Evolutionary conservation across 1,140 invertebrate species (phyloP), one percentile per base, ranked within the genome.

Genomic region (Antheraea mylitta): DNA sequence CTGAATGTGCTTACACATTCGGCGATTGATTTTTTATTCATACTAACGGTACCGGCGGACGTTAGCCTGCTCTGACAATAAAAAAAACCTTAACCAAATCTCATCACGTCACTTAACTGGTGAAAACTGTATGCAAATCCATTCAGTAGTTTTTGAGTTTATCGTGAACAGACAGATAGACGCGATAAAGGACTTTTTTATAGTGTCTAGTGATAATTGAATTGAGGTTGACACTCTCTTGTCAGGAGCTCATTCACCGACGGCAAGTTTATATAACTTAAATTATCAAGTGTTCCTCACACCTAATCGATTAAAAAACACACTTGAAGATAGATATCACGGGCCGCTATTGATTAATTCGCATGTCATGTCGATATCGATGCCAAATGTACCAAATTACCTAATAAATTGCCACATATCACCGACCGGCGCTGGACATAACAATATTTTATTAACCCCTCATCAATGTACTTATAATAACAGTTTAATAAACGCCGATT

Each of bases 371-470:
- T 53, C 16, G 60, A 61, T 30, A 22, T 61, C 19, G 19, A 30
- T 65, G 64, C 64, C 64, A 65, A 48, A 22, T 36, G 11, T 53
- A 53, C 30, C 19, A 61, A 65, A 65, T 65, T 65, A 18, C 64
- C 18, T 19, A 65, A 65, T 19, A 60, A 59, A 70, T 69, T 72
- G 70, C 67, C 67, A 70, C 64, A 72, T 58, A 53, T 53, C 65
- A n/a, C 22, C 69, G 18, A 58, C 53, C 63, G 67, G 58, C 58
- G 19, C 19, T 67, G 74, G 72, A 71, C 76, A 75, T 71, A 77
- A 86, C 85, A 86, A 89, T 89, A 89, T 89, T 89, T 89, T 89
- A 87, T 87, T 91, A 89, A 89, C 85, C 78, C 69, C 76, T 74
- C 81, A 77, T 86, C 86, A 90, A 86, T 88, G 72, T 76, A 69